Base-by-base conservation (phyloP, 2,113 vertebrate genomes). In the Silurus asotus region DNA sequence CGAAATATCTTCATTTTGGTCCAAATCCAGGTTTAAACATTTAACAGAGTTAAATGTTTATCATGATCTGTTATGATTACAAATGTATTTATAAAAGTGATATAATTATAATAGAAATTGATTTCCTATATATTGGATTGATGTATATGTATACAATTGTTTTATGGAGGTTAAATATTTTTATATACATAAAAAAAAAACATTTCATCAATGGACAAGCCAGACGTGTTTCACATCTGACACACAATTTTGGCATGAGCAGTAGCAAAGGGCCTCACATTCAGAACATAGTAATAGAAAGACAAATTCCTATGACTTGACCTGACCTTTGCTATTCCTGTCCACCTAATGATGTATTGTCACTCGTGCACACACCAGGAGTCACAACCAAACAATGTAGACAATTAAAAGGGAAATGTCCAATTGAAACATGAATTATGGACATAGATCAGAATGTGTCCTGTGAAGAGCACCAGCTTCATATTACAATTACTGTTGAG, bases 301-400 rank as follows among this genome's bases (percentile, higher is more conserved):
- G 49, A 5, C 72, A 64, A 51, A 59, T n/a, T 83, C 69, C 65
- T 51, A 19, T 62, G 80, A 84, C 84, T 75, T 59, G 62, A 86
- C 69, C 84, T 20, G 53, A 62, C 13, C 76, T 19, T 6, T 55
- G 48, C 87, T 88, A 86, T 86, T 86, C 74, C 84, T 61, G 87
- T 77, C 53, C 72, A 25, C 20, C 19, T 78, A 61, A 25, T 62
- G 45, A n/a, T 61, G 2, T 58, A 37, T 19, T n/a, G 37, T 80
- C 17, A 11, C 28, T 83, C 7, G 2, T 8, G 28, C 37, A 49
- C 69, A 59, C 56, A 48, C 61, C 69, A 75, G 82, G 19, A 65
- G 70, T n/a, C 58, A 53, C 20, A 28, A 62, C 8, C 72, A 81
- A 86, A 81, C 53, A 28, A 49, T 58, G 23, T 4, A 14, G 37